phyloP scores from a whole-genome alignment of 1,140 invertebrate genomes.

The Teleogryllus occipitalis region DNA sequence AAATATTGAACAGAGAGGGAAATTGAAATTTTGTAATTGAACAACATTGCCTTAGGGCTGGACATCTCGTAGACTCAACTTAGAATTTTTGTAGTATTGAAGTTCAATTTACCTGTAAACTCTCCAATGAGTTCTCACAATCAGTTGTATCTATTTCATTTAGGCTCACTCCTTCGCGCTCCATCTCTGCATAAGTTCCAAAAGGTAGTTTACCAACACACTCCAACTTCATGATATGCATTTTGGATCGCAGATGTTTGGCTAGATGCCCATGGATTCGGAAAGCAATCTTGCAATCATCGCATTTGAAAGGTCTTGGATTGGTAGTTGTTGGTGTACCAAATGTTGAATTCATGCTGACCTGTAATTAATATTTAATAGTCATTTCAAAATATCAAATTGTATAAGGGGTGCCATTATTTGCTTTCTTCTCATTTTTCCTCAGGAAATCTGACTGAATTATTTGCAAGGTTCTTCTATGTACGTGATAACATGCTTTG shows the following conservation, averaged over 20 bases:
- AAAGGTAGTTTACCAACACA: conserved; percentile 87
- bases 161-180: conserved; percentile 78
- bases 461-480: too few relatives aligned
- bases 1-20: too few relatives aligned
- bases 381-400: too few relatives aligned
- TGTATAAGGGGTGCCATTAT: too few relatives aligned
- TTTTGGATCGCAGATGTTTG: conserved; percentile 92
- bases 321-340: conserved; percentile 77
- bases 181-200: conserved; percentile 92
- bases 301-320: conserved; percentile 89
- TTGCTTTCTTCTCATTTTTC: too few relatives aligned
- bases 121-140: conserved; percentile 85
- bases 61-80: too few relatives aligned
- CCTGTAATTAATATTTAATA: conserved; percentile 30
- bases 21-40: too few relatives aligned
- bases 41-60: too few relatives aligned
- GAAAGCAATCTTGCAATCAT: conserved; percentile 92
- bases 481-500: too few relatives aligned
- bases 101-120: conserved; percentile 51
- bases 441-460: too few relatives aligned
- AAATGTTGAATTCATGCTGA: conserved; percentile 76
- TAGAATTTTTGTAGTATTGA: too few relatives aligned
- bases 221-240: conserved; percentile 93
- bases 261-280: conserved; percentile 92
- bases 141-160: conserved; percentile 91